Evolutionary conservation across 2,113 vertebrate genomes (phyloP).

Genomic region (Mystacornis crossleyi): DNA sequence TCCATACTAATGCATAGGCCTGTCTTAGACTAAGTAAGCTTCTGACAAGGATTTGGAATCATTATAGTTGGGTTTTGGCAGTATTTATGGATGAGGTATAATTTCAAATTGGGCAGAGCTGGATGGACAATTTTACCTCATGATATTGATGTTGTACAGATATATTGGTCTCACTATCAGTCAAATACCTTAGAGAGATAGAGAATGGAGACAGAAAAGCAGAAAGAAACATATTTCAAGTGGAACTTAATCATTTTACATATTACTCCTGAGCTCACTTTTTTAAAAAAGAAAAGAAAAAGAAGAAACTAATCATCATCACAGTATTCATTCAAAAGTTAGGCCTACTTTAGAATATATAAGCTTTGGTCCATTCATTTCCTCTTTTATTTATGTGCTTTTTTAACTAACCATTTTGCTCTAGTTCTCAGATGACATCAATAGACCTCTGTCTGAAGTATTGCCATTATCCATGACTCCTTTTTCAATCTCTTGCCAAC

Average conservation of each 20-base stretch:
- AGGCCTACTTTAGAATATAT: neutral
- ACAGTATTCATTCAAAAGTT: neutral
- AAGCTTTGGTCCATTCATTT: neutral
- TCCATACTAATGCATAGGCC: neutral
- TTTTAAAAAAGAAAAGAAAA: neutral
- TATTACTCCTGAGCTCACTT: neutral
- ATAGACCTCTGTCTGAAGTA: neutral
- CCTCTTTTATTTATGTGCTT: neutral
- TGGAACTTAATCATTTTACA: neutral
- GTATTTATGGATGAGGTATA: neutral
- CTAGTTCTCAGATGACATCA: neutral
- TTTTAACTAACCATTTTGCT: neutral
- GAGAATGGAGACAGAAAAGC: neutral
- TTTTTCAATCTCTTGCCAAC: neutral
- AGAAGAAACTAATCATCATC: neutral
- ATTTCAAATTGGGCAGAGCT: neutral
- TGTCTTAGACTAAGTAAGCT: neutral
- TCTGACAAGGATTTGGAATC: neutral
- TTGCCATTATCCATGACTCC: neutral
- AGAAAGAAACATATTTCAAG: neutral
- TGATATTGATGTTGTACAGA: neutral
- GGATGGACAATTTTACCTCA: neutral
- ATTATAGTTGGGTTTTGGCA: neutral
- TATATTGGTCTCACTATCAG: neutral
- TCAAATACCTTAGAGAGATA: neutral